Percentiles rank a stretch among this genome's conserved stretches.
These are phyloP conservation scores for Plutomurus gul DNA, from an alignment of 1,140 invertebrate species.

Conservation along the genomic window DNA sequence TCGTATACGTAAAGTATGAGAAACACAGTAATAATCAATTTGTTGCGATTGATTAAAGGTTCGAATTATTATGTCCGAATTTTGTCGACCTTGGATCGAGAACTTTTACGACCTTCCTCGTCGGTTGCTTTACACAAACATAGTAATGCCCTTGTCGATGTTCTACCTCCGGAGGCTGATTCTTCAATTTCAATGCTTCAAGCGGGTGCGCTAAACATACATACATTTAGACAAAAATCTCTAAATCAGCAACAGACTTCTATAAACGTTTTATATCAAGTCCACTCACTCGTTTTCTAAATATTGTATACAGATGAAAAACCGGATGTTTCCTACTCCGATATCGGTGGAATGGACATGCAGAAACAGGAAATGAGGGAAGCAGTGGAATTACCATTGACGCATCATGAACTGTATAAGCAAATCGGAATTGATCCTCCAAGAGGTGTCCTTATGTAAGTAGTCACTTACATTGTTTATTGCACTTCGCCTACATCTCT, in stretches of 20 bases:
- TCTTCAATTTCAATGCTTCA: slow-evolving; percentile 95
- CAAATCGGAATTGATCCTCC: slow-evolving; percentile 98
- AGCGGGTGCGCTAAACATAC: slow-evolving; percentile 74
- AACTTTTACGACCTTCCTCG: slow-evolving; percentile 91
- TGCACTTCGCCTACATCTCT: too few relatives aligned
- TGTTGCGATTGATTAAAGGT: too few relatives aligned
- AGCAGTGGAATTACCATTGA: slow-evolving; percentile 96
- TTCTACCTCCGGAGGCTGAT: slow-evolving; percentile 96
- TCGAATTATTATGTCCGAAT: slow-evolving; percentile 99
- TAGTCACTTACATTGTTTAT: not conserved
- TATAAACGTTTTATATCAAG: not conserved
- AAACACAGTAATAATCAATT: not conserved
- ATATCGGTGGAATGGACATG: slow-evolving; percentile 99
- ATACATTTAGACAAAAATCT: too few relatives aligned
- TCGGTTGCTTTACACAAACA: slow-evolving; percentile 97
- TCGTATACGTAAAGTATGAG: not conserved
- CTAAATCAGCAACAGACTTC: too few relatives aligned
- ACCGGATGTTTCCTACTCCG: slow-evolving; percentile 94
- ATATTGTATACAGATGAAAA: slow-evolving; percentile 79
- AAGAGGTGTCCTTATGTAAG: slow-evolving; percentile 91
- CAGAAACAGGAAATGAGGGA: slow-evolving; percentile 99
- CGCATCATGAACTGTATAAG: slow-evolving; percentile 98
- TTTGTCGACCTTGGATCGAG: slow-evolving; percentile 92
- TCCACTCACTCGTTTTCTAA: not conserved
- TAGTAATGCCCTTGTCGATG: slow-evolving; percentile 96